These are phyloP conservation scores for Micrastur ruficollis DNA, from an alignment of 2,797 vertebrate genomes.

Conservation along the genomic window DNA sequence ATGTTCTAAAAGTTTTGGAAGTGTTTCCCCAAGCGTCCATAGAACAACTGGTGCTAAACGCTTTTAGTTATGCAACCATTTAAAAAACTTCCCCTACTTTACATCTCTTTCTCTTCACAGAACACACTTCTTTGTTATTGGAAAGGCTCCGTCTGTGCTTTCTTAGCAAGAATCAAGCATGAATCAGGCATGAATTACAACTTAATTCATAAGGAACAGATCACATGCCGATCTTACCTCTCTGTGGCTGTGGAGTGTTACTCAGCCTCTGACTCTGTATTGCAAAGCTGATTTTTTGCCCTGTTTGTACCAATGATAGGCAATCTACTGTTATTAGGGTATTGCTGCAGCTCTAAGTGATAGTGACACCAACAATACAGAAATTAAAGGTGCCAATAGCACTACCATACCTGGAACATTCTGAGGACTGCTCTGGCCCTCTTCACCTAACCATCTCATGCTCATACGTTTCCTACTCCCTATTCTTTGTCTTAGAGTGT, in stretches of 20 bases:
- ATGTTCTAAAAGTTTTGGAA: background rate
- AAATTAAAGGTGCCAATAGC: background rate
- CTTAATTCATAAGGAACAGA: background rate
- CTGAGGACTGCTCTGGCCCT: background rate
- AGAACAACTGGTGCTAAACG: background rate
- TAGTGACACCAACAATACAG: background rate
- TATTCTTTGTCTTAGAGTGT: background rate
- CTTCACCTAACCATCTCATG: background rate
- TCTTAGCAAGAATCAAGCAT: background rate
- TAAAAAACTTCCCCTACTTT: background rate
- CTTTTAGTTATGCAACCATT: background rate
- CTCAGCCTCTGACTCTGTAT: background rate
- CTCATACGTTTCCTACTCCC: background rate
- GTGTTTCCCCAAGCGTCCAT: background rate
- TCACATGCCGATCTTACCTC: rapidly evolving
- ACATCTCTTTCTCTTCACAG: background rate
- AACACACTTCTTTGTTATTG: background rate
- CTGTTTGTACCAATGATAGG: background rate
- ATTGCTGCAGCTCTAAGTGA: background rate
- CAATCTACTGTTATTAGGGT: background rate
- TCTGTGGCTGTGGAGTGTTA: background rate
- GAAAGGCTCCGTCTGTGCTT: background rate
- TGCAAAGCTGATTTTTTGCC: background rate
- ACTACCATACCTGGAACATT: rapidly evolving
- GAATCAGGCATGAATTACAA: background rate